These are phyloP conservation scores for Symphodus melops DNA, from an alignment of 2,113 vertebrate genomes.

Conservation along the genomic window DNA sequence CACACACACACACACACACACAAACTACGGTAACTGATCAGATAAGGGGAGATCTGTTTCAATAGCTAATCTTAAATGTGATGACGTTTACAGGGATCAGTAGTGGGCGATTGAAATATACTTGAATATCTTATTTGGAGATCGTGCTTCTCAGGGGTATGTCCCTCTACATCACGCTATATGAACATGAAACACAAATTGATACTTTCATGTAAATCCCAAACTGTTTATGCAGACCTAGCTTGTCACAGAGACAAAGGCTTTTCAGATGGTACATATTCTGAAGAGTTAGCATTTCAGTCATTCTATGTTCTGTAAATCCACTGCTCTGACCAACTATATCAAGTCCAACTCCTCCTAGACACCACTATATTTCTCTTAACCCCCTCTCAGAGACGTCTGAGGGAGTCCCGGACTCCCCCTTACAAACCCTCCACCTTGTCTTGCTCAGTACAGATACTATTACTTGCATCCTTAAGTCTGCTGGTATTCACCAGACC, in stretches of 20 bases:
- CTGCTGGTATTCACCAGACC: conserved; percentile 64
- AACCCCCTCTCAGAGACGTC: not conserved
- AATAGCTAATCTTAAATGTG: conserved; percentile 61
- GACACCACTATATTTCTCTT: not conserved
- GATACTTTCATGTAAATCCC: conserved; percentile 21
- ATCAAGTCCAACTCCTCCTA: not conserved
- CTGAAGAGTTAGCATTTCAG: not conserved
- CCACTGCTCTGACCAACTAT: conserved; percentile 8
- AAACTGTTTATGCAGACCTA: not conserved
- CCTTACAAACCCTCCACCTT: not conserved
- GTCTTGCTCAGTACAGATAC: conserved; percentile 5
- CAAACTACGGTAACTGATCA: conserved; percentile 30
- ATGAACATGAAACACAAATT: conserved; percentile 34
- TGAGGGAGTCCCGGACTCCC: conserved; percentile 41
- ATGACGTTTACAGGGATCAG: conserved; percentile 49
- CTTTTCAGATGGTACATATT: not conserved
- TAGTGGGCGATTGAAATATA: conserved; percentile 27
- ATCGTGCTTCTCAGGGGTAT: conserved; percentile 18
- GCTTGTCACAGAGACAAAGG: not conserved
- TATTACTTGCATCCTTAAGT: conserved; percentile 60
- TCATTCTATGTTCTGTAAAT: not conserved
- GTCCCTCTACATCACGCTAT: conserved; percentile 33
- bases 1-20: conserved; percentile 9
- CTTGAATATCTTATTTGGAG: conserved; percentile 61
- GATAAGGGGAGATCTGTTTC: conserved; percentile 64